Conservation (phyloP, 2,113 vertebrate genomes). For the Puffinus mauretanicus region DNA sequence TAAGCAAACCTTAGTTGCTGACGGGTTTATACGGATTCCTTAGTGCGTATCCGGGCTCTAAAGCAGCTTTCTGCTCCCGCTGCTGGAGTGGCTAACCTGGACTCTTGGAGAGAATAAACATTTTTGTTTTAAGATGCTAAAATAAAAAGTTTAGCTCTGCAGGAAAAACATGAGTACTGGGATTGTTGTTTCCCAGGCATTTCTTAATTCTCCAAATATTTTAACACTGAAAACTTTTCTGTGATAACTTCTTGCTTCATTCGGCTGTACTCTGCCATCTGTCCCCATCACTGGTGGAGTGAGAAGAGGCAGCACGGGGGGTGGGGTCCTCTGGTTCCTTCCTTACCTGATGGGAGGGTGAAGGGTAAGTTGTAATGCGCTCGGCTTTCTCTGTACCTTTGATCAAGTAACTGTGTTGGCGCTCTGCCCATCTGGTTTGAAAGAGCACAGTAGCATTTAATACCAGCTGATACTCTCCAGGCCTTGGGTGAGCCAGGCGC, state of each 20-base stretch:
- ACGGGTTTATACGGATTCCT: background rate
- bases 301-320: background rate
- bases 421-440: background rate
- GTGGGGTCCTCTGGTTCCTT: background rate
- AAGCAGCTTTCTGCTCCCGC: background rate
- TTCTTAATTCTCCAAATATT: background rate
- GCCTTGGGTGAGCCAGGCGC: background rate
- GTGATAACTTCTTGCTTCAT: background rate
- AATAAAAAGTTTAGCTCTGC: background rate
- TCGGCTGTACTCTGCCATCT: background rate
- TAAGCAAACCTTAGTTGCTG: background rate
- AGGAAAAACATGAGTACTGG: background rate
- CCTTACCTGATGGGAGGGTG: background rate
- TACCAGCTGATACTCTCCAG: background rate
- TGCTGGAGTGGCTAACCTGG: background rate
- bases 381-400: background rate
- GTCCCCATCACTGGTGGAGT: background rate
- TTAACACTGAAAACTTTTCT: background rate
- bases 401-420: background rate
- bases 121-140: background rate
- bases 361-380: background rate
- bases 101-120: background rate
- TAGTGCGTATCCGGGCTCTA: background rate
- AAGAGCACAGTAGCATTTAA: accelerated
- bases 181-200: background rate